These are phyloP conservation scores for Elaphurus davidianus DNA, from an alignment of 2,113 vertebrate genomes.

Conservation along the genomic window DNA sequence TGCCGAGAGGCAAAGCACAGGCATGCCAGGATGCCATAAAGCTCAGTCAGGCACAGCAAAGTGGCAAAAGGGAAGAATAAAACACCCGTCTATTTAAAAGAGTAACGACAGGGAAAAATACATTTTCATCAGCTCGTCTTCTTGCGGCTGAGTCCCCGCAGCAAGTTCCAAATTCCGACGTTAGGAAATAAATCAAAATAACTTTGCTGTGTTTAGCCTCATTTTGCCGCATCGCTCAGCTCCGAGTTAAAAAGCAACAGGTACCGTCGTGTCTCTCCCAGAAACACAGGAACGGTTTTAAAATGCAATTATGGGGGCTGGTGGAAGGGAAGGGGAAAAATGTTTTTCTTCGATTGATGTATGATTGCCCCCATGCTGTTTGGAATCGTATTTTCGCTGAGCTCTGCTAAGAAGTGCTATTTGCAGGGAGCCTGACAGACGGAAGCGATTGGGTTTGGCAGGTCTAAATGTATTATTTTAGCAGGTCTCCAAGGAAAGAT, in stretches of 20 bases:
- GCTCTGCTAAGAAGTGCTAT: constrained; percentile 69
- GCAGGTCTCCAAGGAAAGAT: constrained; percentile 71
- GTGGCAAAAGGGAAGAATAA: constrained; percentile 57
- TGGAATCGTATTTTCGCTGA: constrained; percentile 65
- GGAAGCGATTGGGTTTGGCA: constrained; percentile 72
- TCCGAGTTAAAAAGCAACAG: constrained; percentile 71
- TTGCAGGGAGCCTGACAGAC: constrained; percentile 70
- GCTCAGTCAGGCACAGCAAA: constrained; percentile 59
- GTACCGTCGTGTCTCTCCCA: constrained; percentile 59
- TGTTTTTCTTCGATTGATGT: constrained; percentile 71
- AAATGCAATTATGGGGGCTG: constrained; percentile 70
- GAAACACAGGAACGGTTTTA: constrained; percentile 60
- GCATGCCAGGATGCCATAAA: not conserved
- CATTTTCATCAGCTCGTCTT: constrained; percentile 73
- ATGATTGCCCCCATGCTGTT: constrained; percentile 66
- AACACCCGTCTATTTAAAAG: constrained; percentile 62
- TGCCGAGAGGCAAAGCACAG: not conserved
- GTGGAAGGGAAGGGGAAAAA: constrained; percentile 66
- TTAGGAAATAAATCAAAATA: constrained; percentile 72
- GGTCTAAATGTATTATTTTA: constrained; percentile 74
- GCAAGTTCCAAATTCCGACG: constrained; percentile 58
- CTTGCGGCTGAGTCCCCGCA: constrained; percentile 53
- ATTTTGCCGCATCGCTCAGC: constrained; percentile 48
- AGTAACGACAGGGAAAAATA: constrained; percentile 67
- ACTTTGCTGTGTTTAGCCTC: constrained; percentile 70